Conservation (phyloP, 1,140 invertebrate genomes). For the Drosophila pandora region DNA sequence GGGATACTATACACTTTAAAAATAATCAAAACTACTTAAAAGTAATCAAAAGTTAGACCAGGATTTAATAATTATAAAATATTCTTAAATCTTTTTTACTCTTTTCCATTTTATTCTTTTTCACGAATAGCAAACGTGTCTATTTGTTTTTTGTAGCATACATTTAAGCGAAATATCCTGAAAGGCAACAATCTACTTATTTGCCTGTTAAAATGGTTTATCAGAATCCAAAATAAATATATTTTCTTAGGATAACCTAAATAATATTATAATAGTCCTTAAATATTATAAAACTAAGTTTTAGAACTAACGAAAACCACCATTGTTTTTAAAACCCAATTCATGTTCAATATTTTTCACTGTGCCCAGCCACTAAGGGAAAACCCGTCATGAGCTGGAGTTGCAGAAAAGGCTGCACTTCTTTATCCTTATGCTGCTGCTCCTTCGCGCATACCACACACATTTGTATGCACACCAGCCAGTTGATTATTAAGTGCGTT, state of each 20-base stretch:
- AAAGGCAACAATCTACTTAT: too few relatives aligned
- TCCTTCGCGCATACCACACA: slow-evolving; percentile 1
- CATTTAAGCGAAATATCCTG: background rate
- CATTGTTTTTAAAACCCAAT: background rate
- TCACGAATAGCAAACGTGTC: too few relatives aligned
- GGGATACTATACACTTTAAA: background rate
- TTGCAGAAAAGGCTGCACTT: background rate
- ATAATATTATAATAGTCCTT: too few relatives aligned
- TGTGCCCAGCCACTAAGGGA: background rate
- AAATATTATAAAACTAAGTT: too few relatives aligned
- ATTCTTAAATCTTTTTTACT: too few relatives aligned
- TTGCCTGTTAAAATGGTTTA: too few relatives aligned
- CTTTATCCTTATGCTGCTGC: slow-evolving; percentile 1
- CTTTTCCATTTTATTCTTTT: too few relatives aligned
- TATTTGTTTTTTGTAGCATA: background rate
- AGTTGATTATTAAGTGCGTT: slow-evolving; percentile 70
- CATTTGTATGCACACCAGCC: slow-evolving; percentile 45
- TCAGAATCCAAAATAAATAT: too few relatives aligned
- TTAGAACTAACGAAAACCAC: background rate
- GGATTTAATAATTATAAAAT: too few relatives aligned
- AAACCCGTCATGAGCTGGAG: background rate
- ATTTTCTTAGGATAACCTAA: too few relatives aligned
- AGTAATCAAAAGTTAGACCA: background rate
- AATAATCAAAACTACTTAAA: background rate
- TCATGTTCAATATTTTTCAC: slow-evolving; percentile 2